These are phyloP conservation scores for Dynastes tityus DNA, from an alignment of 2,888 invertebrate genomes.

Conservation along the genomic window DNA sequence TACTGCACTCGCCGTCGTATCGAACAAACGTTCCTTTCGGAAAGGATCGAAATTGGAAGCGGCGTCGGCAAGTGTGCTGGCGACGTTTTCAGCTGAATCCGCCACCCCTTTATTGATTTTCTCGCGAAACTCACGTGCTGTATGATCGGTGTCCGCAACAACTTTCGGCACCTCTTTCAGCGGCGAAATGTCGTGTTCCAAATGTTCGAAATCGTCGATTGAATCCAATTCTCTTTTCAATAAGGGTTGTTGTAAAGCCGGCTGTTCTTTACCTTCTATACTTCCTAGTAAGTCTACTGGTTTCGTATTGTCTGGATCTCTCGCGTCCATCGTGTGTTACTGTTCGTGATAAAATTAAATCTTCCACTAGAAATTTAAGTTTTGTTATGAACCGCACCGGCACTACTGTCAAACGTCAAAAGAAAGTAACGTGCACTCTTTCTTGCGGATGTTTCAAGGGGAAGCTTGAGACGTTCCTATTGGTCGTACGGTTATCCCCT, in stretches of 20 bases:
- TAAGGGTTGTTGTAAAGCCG: conserved; percentile 44
- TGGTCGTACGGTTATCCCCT: conserved; percentile 53
- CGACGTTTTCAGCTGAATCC: conserved; percentile 64
- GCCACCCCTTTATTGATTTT: conserved; percentile 69
- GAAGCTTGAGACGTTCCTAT: conserved; percentile 52
- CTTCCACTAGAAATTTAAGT: conserved; percentile 50
- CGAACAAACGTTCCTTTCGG: conserved; percentile 52
- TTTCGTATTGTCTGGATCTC: conserved; percentile 21
- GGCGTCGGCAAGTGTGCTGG: conserved; percentile 60
- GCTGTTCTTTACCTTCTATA: conserved; percentile 21
- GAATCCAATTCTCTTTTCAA: conserved; percentile 77
- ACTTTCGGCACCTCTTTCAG: conserved; percentile 64
- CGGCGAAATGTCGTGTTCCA: conserved; percentile 76
- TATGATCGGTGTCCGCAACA: conserved; percentile 40
- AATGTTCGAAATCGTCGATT: conserved; percentile 83
- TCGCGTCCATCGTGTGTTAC: conserved; percentile 30
- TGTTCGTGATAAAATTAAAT: conserved; percentile 27
- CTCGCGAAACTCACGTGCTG: conserved; percentile 62
- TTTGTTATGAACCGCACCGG: conserved; percentile 51
- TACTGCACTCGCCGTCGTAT: conserved; percentile 52
- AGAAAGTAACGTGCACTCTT: conserved; percentile 48
- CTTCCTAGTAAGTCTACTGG: conserved; percentile 25
- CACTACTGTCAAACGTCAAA: conserved; percentile 58
- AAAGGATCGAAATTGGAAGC: conserved; percentile 55
- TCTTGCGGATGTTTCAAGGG: conserved; percentile 58